Evolutionary conservation across 2,797 vertebrate genomes (phyloP).

Genomic region (Mormyrus hasselquistii): DNA sequence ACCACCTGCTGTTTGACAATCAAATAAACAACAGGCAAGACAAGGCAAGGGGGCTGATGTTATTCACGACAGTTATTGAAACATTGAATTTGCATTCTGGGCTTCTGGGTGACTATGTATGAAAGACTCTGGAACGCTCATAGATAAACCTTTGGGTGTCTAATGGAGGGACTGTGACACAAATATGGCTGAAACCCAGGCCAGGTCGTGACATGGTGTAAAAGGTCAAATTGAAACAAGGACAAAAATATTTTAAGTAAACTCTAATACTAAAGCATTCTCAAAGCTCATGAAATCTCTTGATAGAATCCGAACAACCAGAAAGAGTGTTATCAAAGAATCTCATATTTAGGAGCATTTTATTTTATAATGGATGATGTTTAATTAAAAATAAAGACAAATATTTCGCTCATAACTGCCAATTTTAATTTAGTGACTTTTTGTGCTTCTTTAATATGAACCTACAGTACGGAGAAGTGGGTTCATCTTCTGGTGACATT

Average conservation of each 20-base stretch:
- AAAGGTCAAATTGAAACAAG: background rate
- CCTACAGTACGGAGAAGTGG: background rate
- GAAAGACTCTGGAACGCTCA: background rate
- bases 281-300: background rate
- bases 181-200: background rate
- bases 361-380: background rate
- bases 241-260: background rate
- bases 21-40: background rate
- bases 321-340: background rate
- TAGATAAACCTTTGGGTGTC: background rate
- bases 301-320: background rate
- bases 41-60: background rate
- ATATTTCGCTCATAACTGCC: background rate
- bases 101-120: background rate
- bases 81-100: background rate
- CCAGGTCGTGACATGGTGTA: background rate
- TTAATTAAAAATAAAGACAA: constrained; percentile 7
- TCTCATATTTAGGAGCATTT: background rate
- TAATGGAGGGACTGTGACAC: background rate
- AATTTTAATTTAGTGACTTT: background rate
- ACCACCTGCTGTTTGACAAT: constrained; percentile 1
- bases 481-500: background rate
- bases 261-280: background rate
- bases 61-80: background rate
- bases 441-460: background rate